phyloP scores from a whole-genome alignment of 2,113 vertebrate genomes.

The Pipra filicauda region DNA sequence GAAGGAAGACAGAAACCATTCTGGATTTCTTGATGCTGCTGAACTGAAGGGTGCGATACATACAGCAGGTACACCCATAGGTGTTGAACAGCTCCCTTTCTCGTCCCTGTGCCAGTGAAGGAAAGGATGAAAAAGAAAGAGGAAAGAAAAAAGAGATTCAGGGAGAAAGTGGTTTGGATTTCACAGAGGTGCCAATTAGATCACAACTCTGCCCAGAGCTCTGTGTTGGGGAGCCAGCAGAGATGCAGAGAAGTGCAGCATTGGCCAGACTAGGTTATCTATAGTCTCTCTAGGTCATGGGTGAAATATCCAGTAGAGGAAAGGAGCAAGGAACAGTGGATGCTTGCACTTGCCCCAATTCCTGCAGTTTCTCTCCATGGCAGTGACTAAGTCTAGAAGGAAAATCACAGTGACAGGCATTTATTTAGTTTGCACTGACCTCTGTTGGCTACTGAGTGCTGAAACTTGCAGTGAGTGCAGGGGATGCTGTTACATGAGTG shows the following conservation, averaged over 20 bases:
- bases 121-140: neutral
- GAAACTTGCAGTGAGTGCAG: neutral
- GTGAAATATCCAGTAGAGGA: neutral
- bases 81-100: neutral
- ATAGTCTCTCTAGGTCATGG: neutral
- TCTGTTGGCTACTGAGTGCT: neutral
- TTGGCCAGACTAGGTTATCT: neutral
- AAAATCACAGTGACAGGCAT: neutral
- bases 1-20: conserved; percentile 39
- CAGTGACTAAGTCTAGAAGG: neutral
- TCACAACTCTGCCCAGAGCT: neutral
- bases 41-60: conserved; percentile 41
- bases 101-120: neutral
- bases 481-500: neutral
- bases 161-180: neutral
- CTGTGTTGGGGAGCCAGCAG: neutral
- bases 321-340: neutral
- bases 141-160: neutral
- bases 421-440: conserved; percentile 44
- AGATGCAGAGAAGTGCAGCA: neutral
- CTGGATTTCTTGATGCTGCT: conserved; percentile 58
- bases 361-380: neutral
- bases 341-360: neutral
- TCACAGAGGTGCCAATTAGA: neutral
- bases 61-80: conserved; percentile 47